Evolutionary conservation across 1,140 invertebrate species (phyloP).

Genomic region (Himalopsyche phryganea): DNA sequence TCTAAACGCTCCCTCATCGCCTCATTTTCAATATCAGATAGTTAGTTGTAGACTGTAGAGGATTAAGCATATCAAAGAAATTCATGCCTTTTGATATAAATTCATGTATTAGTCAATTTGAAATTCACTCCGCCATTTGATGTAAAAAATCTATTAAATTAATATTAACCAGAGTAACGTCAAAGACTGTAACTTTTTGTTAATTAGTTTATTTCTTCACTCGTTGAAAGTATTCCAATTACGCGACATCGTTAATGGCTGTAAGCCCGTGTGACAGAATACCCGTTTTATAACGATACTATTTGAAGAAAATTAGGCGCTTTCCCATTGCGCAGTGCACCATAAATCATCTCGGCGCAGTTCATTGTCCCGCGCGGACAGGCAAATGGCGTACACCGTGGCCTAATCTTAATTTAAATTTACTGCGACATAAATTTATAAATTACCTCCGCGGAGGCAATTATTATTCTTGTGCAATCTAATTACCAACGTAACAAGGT

Average conservation of each 20-base stretch:
- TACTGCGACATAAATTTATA: slow-evolving; percentile 29
- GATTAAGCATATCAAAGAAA: no score
- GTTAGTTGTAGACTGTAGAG: no score
- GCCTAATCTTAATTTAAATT: slow-evolving; percentile 32
- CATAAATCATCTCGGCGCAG: slow-evolving; percentile 19
- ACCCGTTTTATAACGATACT: background rate
- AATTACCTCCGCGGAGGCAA: slow-evolving; percentile 17
- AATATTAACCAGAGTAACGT: no score
- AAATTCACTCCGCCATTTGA: no score
- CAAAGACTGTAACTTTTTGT: no score
- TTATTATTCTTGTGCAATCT: slow-evolving; percentile 3
- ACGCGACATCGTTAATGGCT: background rate
- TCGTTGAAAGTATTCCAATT: no score
- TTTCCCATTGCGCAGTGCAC: slow-evolving; percentile 15
- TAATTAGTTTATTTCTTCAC: no score
- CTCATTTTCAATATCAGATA: no score
- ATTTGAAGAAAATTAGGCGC: slow-evolving; percentile 7
- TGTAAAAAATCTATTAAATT: no score
- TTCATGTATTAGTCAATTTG: no score
- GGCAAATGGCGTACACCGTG: background rate
- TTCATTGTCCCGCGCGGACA: slow-evolving; percentile 8
- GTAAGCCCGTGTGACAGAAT: background rate
- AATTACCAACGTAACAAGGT: background rate
- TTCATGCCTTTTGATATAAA: no score
- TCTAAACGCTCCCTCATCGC: no score